Evolutionary conservation across 2,113 vertebrate genomes (phyloP).

Genomic region (Illadopsis cleaveri): DNA sequence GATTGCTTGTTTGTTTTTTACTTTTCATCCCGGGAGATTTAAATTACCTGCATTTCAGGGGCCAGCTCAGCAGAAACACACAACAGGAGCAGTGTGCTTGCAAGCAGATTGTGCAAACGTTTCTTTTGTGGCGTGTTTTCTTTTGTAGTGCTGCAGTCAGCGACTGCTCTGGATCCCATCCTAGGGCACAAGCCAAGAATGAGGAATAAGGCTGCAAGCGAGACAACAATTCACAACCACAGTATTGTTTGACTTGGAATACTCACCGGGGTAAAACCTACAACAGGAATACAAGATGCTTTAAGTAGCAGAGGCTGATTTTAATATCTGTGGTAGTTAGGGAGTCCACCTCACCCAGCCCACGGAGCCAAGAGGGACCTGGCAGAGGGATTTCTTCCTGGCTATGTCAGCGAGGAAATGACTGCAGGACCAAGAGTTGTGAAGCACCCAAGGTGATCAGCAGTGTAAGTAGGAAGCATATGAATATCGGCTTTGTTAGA

Average conservation of each 20-base stretch:
- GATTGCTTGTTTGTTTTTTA: background rate
- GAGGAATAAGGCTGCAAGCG: conserved; percentile 33
- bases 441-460: background rate
- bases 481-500: conserved; percentile 41
- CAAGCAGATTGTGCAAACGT: background rate
- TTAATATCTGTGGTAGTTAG: conserved; percentile 9
- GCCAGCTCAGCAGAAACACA: background rate
- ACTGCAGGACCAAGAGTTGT: background rate
- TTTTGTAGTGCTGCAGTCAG: background rate
- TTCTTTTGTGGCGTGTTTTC: conserved; percentile 16
- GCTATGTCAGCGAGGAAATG: background rate
- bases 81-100: background rate
- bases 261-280: conserved; percentile 4
- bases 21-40: background rate
- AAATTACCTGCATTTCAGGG: background rate
- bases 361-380: background rate
- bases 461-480: background rate
- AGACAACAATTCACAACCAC: conserved; percentile 44
- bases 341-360: background rate
- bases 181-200: conserved; percentile 45
- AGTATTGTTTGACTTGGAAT: conserved; percentile 38
- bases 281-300: conserved; percentile 16
- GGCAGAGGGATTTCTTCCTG: conserved; percentile 13
- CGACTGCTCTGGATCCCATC: conserved; percentile 19
- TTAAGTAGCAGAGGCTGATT: conserved; percentile 41